These are phyloP conservation scores for Pygmarrhopalites habei DNA, from an alignment of 1,140 invertebrate species.

Conservation along the genomic window DNA sequence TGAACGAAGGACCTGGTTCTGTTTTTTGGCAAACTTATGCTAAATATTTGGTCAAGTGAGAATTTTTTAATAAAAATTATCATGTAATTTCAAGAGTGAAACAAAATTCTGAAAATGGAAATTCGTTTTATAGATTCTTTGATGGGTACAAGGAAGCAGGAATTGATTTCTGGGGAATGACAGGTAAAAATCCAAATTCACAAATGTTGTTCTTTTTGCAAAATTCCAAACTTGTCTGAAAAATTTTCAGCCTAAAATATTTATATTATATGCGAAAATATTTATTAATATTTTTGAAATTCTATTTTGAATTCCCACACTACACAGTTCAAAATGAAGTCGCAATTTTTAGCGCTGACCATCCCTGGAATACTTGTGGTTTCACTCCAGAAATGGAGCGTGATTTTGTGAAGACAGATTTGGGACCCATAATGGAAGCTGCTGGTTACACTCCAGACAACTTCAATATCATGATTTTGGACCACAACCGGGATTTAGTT, in stretches of 20 bases:
- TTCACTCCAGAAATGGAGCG: slow-evolving; percentile 33
- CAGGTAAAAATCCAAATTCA: no score
- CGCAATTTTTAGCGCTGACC: slow-evolving; percentile 52
- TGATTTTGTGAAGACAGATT: slow-evolving; percentile 57
- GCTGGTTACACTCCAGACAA: slow-evolving; percentile 49
- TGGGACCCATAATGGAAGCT: slow-evolving; percentile 53
- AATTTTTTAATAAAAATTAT: no score
- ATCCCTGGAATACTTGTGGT: slow-evolving; percentile 49
- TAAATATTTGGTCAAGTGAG: slow-evolving; percentile 32
- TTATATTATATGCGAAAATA: no score
- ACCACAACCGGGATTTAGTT: slow-evolving; percentile 62
- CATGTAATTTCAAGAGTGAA: not conserved
- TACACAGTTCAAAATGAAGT: slow-evolving; percentile 46
- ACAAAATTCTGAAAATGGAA: not conserved
- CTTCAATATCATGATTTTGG: slow-evolving; percentile 59
- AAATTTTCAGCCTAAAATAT: no score
- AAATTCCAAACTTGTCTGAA: no score
- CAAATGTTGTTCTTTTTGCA: no score
- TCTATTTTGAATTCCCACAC: no score
- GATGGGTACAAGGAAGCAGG: slow-evolving; percentile 48
- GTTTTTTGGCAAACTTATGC: slow-evolving; percentile 29
- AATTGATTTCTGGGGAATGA: slow-evolving; percentile 55
- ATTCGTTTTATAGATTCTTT: slow-evolving; percentile 17
- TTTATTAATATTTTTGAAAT: no score
- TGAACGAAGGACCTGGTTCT: slow-evolving; percentile 22